These are phyloP conservation scores for Bos javanicus DNA, from an alignment of 2,113 vertebrate genomes.

Conservation along the genomic window DNA sequence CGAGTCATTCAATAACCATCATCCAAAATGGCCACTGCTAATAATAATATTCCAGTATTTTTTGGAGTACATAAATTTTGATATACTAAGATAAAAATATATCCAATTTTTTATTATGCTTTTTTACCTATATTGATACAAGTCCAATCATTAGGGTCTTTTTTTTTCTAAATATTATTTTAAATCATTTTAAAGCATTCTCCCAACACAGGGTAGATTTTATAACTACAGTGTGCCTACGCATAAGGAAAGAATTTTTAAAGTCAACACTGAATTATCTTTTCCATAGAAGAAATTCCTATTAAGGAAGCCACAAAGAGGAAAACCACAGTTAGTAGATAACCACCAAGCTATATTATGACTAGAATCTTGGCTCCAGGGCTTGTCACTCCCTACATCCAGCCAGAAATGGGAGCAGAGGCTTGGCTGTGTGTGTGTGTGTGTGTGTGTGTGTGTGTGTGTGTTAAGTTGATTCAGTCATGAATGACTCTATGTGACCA, in stretches of 20 bases:
- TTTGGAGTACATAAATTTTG: not conserved
- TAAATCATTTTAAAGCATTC: not conserved
- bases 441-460: fast-evolving
- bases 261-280: not conserved
- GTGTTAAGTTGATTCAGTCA: not conserved
- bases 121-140: not conserved
- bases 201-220: not conserved
- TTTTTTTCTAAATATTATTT: not conserved
- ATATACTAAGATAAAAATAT: not conserved
- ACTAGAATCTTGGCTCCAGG: not conserved
- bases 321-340: not conserved
- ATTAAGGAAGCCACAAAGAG: not conserved
- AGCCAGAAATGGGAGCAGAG: not conserved
- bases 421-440: not conserved
- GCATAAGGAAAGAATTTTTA: not conserved
- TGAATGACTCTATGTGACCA: not conserved
- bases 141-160: not conserved
- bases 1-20: not conserved
- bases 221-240: not conserved
- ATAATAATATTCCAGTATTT: not conserved
- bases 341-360: not conserved
- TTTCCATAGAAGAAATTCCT: not conserved
- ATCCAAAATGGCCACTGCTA: not conserved
- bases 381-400: not conserved
- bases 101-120: not conserved